Conservation (phyloP, 2,888 invertebrate genomes). For the Stictocephala bisonia region DNA sequence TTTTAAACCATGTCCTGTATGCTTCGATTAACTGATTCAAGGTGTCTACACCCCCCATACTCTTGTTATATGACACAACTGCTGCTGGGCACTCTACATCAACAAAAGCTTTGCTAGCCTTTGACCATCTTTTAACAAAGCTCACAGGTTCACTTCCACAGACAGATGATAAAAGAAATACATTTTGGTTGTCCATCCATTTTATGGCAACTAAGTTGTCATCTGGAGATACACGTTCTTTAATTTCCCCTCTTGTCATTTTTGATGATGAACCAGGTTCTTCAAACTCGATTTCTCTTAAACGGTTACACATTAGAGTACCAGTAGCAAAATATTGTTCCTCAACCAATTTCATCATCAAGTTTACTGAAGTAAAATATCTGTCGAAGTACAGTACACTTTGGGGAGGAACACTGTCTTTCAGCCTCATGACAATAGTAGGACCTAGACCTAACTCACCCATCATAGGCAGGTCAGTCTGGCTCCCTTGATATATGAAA, state of each 20-base stretch:
- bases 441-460: slow-evolving; percentile 9
- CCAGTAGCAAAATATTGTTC: slow-evolving; percentile 10
- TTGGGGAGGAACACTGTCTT: slow-evolving; percentile 12
- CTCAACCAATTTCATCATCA: slow-evolving; percentile 6
- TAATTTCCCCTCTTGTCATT: slow-evolving; percentile 3
- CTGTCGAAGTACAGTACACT: slow-evolving; percentile 30
- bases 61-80: slow-evolving; percentile 18
- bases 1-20: slow-evolving; percentile 21
- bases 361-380: slow-evolving; percentile 1
- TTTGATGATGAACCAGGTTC: not conserved
- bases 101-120: too few relatives aligned
- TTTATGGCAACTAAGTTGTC: not conserved
- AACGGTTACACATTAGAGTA: not conserved
- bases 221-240: not conserved
- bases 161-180: not conserved
- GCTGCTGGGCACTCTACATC: slow-evolving; percentile 20
- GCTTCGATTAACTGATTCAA: not conserved
- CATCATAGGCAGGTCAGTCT: too few relatives aligned
- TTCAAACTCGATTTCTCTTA: not conserved
- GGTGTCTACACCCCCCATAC: slow-evolving; percentile 17
- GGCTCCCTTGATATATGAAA: too few relatives aligned
- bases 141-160: not conserved
- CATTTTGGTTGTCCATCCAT: slow-evolving; percentile 8
- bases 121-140: not conserved
- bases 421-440: slow-evolving; percentile 7